Base-by-base conservation (phyloP, 1,140 invertebrate species). In the Mizuhopecten yessoensis region DNA sequence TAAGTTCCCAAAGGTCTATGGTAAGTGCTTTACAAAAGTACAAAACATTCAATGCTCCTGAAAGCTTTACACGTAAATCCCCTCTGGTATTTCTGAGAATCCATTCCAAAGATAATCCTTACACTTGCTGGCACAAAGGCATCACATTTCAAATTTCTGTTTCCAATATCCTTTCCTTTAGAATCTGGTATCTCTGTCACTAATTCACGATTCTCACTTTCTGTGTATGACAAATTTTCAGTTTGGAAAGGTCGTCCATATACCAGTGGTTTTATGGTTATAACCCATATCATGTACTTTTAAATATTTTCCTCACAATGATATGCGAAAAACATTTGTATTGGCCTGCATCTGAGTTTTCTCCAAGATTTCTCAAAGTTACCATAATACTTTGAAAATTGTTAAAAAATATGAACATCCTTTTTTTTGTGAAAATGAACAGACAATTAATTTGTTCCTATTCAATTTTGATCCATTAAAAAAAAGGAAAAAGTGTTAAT, bases 1-100 rank as follows among this genome's bases (percentile, higher is more conserved):
- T 20, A 17, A 45, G 20, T 29, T 75, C 57, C n/a, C 57, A n/a
- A 13, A 75, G 23, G 57, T 29, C 10, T 45, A 45, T 20, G 9
- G 42, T 29, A n/a, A 75, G n/a, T 29, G 57, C 57, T 75, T 75
- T 75, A 75, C 57, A 75, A 75, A 75, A 75, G 57, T 75, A 75
- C 57, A n/a, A 75, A 75, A 75, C 36, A 75, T 75, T 29, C 57
- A 75, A 75, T 29, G n/a, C 1, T 29, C 0, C 57, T 75, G 29
- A 75, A 75, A 75, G 57, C 57, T 29, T 75, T 9, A 75, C 57
- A 75, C 9, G 20, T 75, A 9, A 29, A 75, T 75, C n/a, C 57
- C 11, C 5, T 7, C 13, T 39, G 36, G 36, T 75, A 29, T 75
- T 1, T 75, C 57, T n/a, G 1, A 29, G 29, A 75, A 75, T n/a